A percentile compares a stretch with the other conserved stretches of the same genome.
These are phyloP conservation scores for Nephotettix cincticeps DNA, from an alignment of 1,140 invertebrate genomes.

Conservation along the genomic window DNA sequence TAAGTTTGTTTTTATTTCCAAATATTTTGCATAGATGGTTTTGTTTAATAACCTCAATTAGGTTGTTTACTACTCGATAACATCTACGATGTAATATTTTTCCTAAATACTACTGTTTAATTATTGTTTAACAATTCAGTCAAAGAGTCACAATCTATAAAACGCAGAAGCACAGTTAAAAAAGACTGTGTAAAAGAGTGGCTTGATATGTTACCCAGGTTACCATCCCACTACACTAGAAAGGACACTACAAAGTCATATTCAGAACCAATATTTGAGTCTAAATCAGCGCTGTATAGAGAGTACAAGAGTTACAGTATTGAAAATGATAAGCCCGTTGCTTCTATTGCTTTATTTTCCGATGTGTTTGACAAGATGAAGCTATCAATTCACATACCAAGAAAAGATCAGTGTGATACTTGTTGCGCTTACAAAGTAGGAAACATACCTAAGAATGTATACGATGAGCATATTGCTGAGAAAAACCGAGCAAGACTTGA, in stretches of 20 bases:
- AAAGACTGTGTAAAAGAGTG: not conserved
- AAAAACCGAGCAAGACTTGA: conserved; percentile 16
- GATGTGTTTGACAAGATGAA: conserved; percentile 13
- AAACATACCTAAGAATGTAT: conserved; percentile 2
- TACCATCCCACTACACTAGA: conserved; percentile 32
- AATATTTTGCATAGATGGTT: no score
- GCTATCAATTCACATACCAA: conserved; percentile 27
- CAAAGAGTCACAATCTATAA: not conserved
- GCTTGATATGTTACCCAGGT: conserved; percentile 26
- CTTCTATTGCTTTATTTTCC: not conserved
- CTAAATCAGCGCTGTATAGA: conserved; percentile 19
- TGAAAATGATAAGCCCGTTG: not conserved
- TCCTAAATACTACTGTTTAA: no score
- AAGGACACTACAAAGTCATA: conserved; percentile 20
- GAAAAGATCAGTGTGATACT: conserved; percentile 35
- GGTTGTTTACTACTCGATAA: no score
- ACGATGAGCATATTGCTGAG: not conserved
- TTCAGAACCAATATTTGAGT: conserved; percentile 26
- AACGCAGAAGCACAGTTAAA: not conserved
- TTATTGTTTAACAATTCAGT: no score
- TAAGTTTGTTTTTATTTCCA: no score
- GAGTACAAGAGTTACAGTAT: not conserved
- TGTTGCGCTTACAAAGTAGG: conserved; percentile 25
- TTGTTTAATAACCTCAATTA: no score
- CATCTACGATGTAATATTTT: no score